Conservation (phyloP, 2,888 invertebrate species). For the Epistrophe grossulariae region DNA sequence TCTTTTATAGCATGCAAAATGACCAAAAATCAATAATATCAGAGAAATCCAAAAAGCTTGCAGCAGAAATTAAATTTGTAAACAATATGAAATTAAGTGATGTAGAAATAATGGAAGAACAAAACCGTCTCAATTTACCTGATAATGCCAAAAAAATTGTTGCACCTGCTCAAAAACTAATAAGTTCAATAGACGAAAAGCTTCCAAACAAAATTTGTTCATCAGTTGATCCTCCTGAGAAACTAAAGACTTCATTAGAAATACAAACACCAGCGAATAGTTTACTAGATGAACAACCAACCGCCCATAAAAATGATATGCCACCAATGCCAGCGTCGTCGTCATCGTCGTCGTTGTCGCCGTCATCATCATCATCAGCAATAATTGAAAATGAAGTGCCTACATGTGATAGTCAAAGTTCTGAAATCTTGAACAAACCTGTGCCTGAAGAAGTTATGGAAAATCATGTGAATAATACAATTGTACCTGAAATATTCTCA, state of each 20-base stretch:
- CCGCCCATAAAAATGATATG: conserved; percentile 1
- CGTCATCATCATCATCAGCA: not conserved
- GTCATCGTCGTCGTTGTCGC: not conserved
- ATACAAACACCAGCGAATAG: not conserved
- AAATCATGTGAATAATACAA: conserved; percentile 33
- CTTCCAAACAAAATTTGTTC: not conserved
- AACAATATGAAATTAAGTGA: conserved; percentile 77
- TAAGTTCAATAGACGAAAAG: not conserved
- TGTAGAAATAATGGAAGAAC: conserved; percentile 33
- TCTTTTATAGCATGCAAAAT: conserved; percentile 78
- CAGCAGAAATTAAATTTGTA: conserved; percentile 81
- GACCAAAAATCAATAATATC: conserved; percentile 79
- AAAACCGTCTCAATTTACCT: not conserved
- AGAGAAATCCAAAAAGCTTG: conserved; percentile 79
- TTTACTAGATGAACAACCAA: not conserved
- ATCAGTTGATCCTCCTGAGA: not conserved
- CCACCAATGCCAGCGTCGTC: not conserved
- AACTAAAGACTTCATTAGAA: not conserved
- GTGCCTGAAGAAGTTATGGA: conserved; percentile 49
- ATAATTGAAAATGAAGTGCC: conserved; percentile 18
- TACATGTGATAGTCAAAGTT: conserved; percentile 31
- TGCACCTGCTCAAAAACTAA: conserved; percentile 1
- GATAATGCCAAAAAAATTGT: not conserved
- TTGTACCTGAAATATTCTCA: conserved; percentile 54
- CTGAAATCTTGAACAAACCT: conserved; percentile 13